These are phyloP conservation scores for Spisula solida DNA, from an alignment of 2,888 invertebrate genomes.

Conservation along the genomic window DNA sequence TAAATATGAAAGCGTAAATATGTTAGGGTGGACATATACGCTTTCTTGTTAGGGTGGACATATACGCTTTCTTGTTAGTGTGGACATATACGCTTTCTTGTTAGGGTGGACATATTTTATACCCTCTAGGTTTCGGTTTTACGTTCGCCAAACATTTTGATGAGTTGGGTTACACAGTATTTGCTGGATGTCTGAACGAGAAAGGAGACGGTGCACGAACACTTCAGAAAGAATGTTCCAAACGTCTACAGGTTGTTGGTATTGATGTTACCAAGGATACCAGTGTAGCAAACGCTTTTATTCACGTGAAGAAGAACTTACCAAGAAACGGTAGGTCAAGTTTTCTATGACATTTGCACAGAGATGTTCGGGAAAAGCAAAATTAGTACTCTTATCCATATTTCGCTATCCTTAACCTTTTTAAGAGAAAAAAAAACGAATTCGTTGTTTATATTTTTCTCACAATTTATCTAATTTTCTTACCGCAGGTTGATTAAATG, in stretches of 20 bases:
- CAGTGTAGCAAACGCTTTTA: constrained; percentile 33
- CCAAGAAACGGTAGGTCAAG: constrained; percentile 43
- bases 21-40: no score
- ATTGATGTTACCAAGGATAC: constrained; percentile 52
- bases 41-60: no score
- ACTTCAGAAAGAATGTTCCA: constrained; percentile 31
- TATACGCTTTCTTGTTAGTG: no score
- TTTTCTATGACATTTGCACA: not conserved
- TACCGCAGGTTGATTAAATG: no score
- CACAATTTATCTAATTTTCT: no score
- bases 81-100: no score
- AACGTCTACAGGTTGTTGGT: constrained; percentile 39
- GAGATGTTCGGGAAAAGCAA: not conserved
- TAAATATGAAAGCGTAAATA: no score
- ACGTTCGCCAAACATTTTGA: constrained; percentile 49
- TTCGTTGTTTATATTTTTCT: no score
- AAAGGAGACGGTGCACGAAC: constrained; percentile 46
- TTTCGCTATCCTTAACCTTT: no score
- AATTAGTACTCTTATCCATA: not conserved
- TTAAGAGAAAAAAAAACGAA: no score
- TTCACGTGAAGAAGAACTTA: constrained; percentile 42
- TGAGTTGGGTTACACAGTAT: constrained; percentile 54
- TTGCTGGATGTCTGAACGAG: constrained; percentile 56
- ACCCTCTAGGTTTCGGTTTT: constrained; percentile 51
- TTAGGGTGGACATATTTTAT: no score